A percentile compares a stretch with the other conserved stretches of the same genome.
These are phyloP conservation scores for Myrmecobius fasciatus DNA, from an alignment of 2,113 vertebrate genomes.

Conservation along the genomic window DNA sequence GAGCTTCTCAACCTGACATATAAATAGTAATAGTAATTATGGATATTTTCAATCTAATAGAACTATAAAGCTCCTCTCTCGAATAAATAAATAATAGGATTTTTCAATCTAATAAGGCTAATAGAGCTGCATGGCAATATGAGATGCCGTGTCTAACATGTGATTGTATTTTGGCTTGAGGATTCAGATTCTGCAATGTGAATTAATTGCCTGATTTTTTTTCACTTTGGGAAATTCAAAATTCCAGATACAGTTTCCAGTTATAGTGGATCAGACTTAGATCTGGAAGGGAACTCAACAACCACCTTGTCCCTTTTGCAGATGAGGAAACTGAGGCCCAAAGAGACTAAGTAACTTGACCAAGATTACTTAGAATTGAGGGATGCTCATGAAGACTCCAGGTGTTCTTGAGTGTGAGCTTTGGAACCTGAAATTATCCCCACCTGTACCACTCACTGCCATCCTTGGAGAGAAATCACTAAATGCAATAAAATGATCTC, in stretches of 20 bases:
- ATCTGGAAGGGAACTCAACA: not conserved
- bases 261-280: not conserved
- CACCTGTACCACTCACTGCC: accelerated
- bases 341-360: not conserved
- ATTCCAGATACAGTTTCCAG: not conserved
- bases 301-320: not conserved
- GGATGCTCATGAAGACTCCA: accelerated
- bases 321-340: not conserved
- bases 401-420: not conserved
- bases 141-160: not conserved
- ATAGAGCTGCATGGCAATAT: not conserved
- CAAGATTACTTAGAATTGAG: not conserved
- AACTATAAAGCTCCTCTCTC: not conserved
- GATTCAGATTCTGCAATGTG: not conserved
- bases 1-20: not conserved
- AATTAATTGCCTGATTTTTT: not conserved
- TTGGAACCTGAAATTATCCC: not conserved
- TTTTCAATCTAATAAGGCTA: not conserved
- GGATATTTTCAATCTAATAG: not conserved
- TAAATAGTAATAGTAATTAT: not conserved
- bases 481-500: not conserved
- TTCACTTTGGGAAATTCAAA: not conserved
- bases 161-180: not conserved
- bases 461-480: not conserved
- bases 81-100: not conserved